Percentiles rank a stretch among this genome's conserved stretches.
Evolutionary conservation across 2,113 vertebrate genomes (phyloP).

Genomic region (Gavialis gangeticus): DNA sequence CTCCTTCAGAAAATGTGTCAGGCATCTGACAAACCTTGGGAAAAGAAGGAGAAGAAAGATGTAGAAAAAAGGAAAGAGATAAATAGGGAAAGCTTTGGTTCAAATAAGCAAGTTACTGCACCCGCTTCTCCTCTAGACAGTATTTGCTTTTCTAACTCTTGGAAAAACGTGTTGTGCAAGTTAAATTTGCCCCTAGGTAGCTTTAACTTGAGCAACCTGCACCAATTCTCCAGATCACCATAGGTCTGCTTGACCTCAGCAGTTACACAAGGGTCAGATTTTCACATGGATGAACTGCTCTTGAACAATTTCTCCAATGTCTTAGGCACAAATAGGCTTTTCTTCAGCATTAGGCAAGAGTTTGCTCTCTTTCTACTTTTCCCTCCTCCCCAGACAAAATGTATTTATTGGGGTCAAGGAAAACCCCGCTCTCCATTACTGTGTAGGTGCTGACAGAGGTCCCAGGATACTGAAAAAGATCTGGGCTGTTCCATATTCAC

Average conservation of each 20-base stretch:
- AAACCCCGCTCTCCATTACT: constrained; percentile 28
- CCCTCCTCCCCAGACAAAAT: constrained; percentile 30
- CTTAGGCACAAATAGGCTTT: constrained; percentile 67
- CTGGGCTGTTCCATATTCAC: background rate
- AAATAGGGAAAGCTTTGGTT: constrained; percentile 19
- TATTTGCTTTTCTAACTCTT: constrained; percentile 64
- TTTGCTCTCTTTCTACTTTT: constrained; percentile 42
- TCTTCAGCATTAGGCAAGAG: constrained; percentile 42
- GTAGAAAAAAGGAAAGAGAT: constrained; percentile 38
- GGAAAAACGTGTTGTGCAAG: constrained; percentile 46
- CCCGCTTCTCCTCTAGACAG: constrained; percentile 29
- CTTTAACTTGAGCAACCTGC: constrained; percentile 63
- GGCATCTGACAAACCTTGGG: background rate
- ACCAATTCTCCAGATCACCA: constrained; percentile 48
- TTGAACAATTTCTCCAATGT: constrained; percentile 68
- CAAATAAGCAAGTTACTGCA: background rate
- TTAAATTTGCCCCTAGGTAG: constrained; percentile 43
- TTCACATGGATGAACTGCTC: constrained; percentile 61
- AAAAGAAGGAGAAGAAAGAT: constrained; percentile 41
- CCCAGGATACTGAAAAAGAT: constrained; percentile 25
- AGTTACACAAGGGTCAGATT: constrained; percentile 61
- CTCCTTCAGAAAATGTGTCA: background rate
- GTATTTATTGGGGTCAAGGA: constrained; percentile 59
- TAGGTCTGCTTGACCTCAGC: constrained; percentile 68
- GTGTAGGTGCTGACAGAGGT: background rate